A percentile compares a stretch with the other conserved stretches of the same genome.
These are phyloP conservation scores for Trochalopteron elliotii DNA, from an alignment of 2,113 vertebrate species.

Conservation along the genomic window DNA sequence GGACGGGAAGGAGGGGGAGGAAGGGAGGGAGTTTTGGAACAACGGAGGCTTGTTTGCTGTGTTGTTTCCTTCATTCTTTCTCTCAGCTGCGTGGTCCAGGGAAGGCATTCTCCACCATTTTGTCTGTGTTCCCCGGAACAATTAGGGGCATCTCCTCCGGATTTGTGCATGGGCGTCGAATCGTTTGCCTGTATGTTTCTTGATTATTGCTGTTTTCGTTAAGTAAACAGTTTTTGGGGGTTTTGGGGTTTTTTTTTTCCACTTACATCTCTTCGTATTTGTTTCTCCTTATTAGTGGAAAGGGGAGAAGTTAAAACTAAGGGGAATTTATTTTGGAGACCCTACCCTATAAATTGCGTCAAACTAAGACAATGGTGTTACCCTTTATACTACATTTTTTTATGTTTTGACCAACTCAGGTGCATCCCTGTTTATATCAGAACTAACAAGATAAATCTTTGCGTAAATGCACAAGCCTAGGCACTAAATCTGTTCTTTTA, in stretches of 20 bases:
- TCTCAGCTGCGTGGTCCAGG: accelerated
- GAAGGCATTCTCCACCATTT: neutral
- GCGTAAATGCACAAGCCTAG: neutral
- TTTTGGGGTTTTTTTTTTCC: neutral
- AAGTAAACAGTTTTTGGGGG: neutral
- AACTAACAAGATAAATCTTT: neutral
- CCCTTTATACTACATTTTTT: neutral
- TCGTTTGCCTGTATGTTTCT: neutral
- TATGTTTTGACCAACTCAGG: neutral
- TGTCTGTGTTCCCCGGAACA: neutral
- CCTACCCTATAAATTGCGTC: accelerated
- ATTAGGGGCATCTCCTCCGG: neutral
- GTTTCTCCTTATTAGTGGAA: neutral
- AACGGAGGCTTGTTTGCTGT: accelerated
- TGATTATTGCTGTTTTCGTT: neutral
- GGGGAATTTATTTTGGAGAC: neutral
- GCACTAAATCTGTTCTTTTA: neutral
- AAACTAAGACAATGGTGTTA: neutral
- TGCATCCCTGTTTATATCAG: neutral
- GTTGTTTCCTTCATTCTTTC: neutral
- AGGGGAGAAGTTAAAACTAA: neutral
- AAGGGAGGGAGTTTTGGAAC: neutral
- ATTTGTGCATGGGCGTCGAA: accelerated
- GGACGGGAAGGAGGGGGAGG: too few species aligned
- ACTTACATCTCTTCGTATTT: neutral